Conservation (phyloP, 2,888 invertebrate genomes). For the Eulithis prunata region DNA sequence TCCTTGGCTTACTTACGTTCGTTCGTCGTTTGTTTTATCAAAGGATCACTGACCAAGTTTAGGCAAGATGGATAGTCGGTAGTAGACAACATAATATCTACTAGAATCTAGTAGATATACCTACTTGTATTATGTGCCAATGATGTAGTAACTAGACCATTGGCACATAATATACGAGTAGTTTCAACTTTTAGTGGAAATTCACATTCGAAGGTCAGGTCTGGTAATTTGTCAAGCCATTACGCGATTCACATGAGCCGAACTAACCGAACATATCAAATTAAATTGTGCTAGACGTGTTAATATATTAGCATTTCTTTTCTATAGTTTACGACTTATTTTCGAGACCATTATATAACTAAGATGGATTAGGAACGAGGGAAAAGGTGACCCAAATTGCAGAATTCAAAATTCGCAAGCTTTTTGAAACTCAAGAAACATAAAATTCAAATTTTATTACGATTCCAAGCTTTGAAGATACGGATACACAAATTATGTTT, state of each 20-base stretch:
- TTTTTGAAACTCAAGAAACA: not conserved
- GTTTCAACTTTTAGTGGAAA: constrained; percentile 10
- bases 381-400: constrained; percentile 42
- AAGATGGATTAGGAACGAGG: constrained; percentile 49
- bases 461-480: not conserved
- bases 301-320: constrained; percentile 38
- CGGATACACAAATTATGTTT: not conserved
- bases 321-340: constrained; percentile 39
- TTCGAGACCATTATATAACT: constrained; percentile 46
- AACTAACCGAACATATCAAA: constrained; percentile 35
- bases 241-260: constrained; percentile 22
- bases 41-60: too few species aligned
- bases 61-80: too few species aligned
- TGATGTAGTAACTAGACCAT: too few species aligned
- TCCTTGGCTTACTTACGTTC: too few species aligned
- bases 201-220: constrained; percentile 33
- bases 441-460: not conserved
- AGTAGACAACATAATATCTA: too few species aligned
- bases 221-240: constrained; percentile 33
- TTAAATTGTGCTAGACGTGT: constrained; percentile 45
- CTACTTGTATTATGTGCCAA: too few species aligned
- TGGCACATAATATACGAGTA: too few species aligned
- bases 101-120: too few species aligned
- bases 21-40: too few species aligned
- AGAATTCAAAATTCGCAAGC: constrained; percentile 17